Conservation (phyloP, 1,140 invertebrate genomes). For the Drosophila pandora region DNA sequence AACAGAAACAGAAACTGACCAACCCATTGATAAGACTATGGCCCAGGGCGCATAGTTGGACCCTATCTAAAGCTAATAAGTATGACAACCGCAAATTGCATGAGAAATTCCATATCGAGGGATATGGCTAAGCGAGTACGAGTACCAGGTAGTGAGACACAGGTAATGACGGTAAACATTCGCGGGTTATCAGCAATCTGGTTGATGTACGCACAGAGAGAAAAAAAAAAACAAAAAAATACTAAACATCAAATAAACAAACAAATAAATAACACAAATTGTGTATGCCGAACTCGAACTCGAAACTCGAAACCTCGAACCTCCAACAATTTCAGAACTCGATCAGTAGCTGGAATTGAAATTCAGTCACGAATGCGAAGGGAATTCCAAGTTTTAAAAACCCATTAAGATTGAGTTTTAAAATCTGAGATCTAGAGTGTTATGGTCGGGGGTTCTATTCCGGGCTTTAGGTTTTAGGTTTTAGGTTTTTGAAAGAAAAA, state of each 20-base stretch:
- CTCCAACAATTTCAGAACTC: not conserved
- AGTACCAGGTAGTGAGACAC: slow-evolving; percentile 29
- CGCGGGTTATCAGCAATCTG: slow-evolving; percentile 25
- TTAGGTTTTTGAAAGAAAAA: not conserved
- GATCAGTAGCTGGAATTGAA: not conserved
- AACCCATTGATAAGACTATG: slow-evolving; percentile 57
- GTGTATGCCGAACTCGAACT: not conserved
- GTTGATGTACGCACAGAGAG: slow-evolving; percentile 25
- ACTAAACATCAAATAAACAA: not conserved
- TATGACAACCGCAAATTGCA: slow-evolving; percentile 68
- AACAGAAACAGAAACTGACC: slow-evolving; percentile 2
- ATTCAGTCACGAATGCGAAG: not conserved
- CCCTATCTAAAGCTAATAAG: slow-evolving; percentile 66
- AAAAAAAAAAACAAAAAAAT: not conserved
- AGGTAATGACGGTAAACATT: slow-evolving; percentile 41
- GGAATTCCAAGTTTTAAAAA: not conserved
- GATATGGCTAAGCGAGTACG: not conserved
- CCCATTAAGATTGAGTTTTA: no score
- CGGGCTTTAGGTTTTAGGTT: not conserved
- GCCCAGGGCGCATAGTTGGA: not conserved
- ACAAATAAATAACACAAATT: not conserved
- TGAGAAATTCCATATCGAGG: slow-evolving; percentile 43
- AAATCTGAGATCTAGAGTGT: no score
- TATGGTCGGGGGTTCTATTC: no score
- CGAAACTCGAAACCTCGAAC: not conserved